A percentile compares a stretch with the other conserved stretches of the same genome.
These are phyloP conservation scores for Chelonia mydas DNA, from an alignment of 2,797 vertebrate species.

Conservation along the genomic window DNA sequence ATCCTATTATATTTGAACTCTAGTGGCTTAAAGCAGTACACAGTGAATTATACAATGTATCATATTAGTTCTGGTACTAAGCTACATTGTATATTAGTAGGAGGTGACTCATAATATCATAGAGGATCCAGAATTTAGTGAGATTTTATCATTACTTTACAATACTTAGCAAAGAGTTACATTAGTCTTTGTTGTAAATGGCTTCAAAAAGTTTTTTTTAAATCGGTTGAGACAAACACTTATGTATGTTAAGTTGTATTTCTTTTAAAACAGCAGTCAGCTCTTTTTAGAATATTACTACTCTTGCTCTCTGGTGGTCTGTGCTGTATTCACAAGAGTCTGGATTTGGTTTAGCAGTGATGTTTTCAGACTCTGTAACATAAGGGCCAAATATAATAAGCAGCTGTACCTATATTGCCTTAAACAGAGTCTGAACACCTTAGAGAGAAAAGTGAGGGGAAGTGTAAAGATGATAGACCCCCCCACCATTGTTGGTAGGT, in stretches of 20 bases:
- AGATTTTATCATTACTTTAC: too few species aligned
- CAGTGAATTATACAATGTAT: not conserved
- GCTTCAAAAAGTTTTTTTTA: not conserved
- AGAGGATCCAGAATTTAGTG: too few species aligned
- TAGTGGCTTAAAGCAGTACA: not conserved
- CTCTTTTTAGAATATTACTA: too few species aligned
- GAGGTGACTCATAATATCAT: not conserved
- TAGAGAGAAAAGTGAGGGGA: too few species aligned
- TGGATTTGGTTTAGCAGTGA: not conserved
- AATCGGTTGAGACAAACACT: too few species aligned
- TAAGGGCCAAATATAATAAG: too few species aligned
- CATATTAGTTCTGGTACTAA: not conserved
- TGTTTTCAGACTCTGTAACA: not conserved
- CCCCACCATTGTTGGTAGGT: too few species aligned
- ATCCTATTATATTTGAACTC: slow-evolving; percentile 3
- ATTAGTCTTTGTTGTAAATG: not conserved
- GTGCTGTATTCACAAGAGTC: not conserved
- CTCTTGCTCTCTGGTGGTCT: too few species aligned
- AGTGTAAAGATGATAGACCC: too few species aligned
- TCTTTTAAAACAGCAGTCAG: not conserved
- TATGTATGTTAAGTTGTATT: not conserved
- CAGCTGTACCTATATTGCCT: too few species aligned
- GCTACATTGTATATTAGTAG: not conserved
- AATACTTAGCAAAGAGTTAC: not conserved
- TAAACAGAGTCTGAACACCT: too few species aligned